These are phyloP conservation scores for Monodelphis domestica DNA, from an alignment of 2,797 vertebrate genomes.

Conservation along the genomic window DNA sequence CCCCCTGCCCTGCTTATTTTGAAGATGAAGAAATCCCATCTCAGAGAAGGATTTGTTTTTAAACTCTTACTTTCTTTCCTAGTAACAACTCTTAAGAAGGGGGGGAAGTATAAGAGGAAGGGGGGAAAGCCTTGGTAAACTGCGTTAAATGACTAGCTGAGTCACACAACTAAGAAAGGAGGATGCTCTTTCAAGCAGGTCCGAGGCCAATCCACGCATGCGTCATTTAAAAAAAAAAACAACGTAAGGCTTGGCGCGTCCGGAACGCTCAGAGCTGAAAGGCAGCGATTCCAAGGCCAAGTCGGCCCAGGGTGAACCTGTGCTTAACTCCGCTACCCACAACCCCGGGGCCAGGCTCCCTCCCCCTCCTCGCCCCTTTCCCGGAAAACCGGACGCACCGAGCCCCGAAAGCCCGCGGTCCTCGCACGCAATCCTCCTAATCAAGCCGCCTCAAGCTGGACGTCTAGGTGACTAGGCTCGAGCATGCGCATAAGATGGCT, in stretches of 20 bases:
- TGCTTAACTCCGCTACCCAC: not conserved
- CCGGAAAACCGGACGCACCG: not conserved
- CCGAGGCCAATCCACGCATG: not conserved
- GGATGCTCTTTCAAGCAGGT: not conserved
- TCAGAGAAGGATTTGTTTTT: no score
- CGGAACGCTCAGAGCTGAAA: not conserved
- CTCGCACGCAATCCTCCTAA: rapidly evolving
- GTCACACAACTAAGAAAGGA: no score
- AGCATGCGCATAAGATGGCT: not conserved
- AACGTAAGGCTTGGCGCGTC: not conserved
- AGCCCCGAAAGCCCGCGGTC: rapidly evolving
- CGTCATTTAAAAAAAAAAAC: not conserved
- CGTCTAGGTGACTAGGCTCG: constrained; percentile 38
- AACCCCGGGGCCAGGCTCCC: not conserved
- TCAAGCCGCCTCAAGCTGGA: not conserved
- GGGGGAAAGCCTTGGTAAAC: no score
- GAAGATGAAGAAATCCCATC: not conserved
- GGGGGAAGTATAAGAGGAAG: no score
- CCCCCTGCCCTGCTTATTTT: no score
- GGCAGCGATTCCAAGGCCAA: not conserved
- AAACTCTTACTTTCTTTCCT: no score
- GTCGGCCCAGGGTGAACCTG: not conserved
- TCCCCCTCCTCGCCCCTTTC: not conserved
- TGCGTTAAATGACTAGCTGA: no score
- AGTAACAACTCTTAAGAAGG: no score